Percentiles rank a stretch among this genome's conserved stretches.
Conservation (phyloP, 2,113 vertebrate genomes). For the Hippocampus zosterae region DNA sequence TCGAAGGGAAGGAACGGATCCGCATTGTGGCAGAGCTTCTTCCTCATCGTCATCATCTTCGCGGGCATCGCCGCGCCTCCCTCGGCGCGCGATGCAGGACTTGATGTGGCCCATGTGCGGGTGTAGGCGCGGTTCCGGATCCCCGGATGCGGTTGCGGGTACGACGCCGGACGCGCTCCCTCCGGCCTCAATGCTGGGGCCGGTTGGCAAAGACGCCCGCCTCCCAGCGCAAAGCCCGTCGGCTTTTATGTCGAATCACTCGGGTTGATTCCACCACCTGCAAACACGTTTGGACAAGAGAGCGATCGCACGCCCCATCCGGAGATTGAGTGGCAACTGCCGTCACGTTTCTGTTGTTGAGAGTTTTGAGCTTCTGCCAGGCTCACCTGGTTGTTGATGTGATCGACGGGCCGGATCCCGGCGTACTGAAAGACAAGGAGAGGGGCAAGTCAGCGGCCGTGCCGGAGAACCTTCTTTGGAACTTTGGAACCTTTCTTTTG, state of each 20-base stretch:
- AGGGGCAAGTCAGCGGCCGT: neutral
- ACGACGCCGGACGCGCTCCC: neutral
- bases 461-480: neutral
- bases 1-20: neutral
- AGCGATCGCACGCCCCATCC: too few species aligned
- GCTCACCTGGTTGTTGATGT: slow-evolving; percentile 81
- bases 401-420: slow-evolving; percentile 78
- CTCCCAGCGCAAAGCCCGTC: slow-evolving; percentile 80
- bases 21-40: neutral
- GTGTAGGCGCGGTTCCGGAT: neutral
- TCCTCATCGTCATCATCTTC: neutral
- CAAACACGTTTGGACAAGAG: neutral
- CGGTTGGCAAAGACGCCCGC: slow-evolving; percentile 71
- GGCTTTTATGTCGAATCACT: slow-evolving; percentile 75
- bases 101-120: neutral
- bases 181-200: slow-evolving; percentile 31
- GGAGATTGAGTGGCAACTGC: too few species aligned
- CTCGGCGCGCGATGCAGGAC: neutral
- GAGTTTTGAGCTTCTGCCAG: too few species aligned
- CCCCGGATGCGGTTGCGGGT: neutral
- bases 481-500: too few species aligned
- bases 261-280: slow-evolving; percentile 83
- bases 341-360: too few species aligned
- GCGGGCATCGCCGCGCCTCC: neutral
- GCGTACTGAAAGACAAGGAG: slow-evolving; percentile 73